Base-by-base conservation (phyloP, 2,888 invertebrate genomes). In the Orthosia cruda region DNA sequence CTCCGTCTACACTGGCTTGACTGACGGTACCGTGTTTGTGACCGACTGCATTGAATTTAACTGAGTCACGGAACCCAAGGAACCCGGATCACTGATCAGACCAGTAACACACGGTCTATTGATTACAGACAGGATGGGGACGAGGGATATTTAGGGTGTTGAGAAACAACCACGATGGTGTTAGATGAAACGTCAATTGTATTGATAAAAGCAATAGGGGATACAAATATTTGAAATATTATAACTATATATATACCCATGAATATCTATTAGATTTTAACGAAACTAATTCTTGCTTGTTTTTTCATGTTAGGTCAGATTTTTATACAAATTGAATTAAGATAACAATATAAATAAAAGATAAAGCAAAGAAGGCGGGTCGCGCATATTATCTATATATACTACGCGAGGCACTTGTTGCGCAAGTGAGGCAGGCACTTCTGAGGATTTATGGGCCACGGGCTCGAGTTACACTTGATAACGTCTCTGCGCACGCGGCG, bases 401-500 rank as follows among this genome's bases (percentile, higher is more conserved):
- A 91, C 88, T 89, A 89, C 87, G 80, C 87, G 87, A 90, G 89
- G 83, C 93, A 94, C 93, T 95, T 94, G 94, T 96, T 96, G 94
- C 94, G 94, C 94, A 95, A 96, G 92, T 90, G 92, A 89, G 90
- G 89, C 90, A 87, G 89, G 85, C 92, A 94, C 92, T 94, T 94
- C 91, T 89, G 90, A 92, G 90, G 94, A 95, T 95, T 95, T 95
- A 95, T 95, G 92, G 92, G 94, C 90, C 93, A 89, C 90, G 90
- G 90, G 92, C 93, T 95, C 91, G 89, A 92, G 93, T 95, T 94
- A 94, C 94, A 92, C 88, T 92, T 95, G 96, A 96, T 96, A 96
- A 95, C 93, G 93, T 91, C 92, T 92, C 88, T 89, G 87, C 88
- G 88, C 92, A 91, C 90, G 91, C 90, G 88, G 91, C 88, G 74